Base-by-base conservation (phyloP, 2,113 vertebrate species). In the Laterallus jamaicensis region DNA sequence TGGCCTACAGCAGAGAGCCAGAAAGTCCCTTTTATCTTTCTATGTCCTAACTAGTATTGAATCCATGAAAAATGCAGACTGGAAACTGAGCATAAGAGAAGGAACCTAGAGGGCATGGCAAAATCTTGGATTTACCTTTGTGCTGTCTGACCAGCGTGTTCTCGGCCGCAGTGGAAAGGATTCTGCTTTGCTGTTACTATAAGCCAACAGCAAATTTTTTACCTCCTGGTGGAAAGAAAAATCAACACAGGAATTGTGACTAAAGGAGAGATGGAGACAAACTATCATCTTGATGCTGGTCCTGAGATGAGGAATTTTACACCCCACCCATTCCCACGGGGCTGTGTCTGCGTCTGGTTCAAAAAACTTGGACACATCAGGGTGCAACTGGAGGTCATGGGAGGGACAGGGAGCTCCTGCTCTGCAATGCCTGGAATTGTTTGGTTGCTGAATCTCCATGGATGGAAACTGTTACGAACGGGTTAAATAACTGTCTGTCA, bases 11-110 rank as follows among this genome's bases (percentile, higher is more conserved):
- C 44, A 73, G 7, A 60, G 54, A 69, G 39, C 31, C 79, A 88
- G 50, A 86, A 68, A 62, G 40, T 14, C 31, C 14, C 19, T 76
- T 82, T 76, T 73, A 62, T n/a, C 37, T 92, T 50, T 62, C 3
- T 17, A 9, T 62, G 28, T 44, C 39, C 39, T 44, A 50, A 25
- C 18, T 29, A 12, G 15, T 40, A 40, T 19, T 25, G 29, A 69
- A 60, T 14, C 44, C 78, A 54, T 78, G 63, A 79, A 20, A 95
- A 68, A 7, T 52, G 54, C 52, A 68, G 40, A 71, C 32, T 44
- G 73, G 90, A 94, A 95, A 95, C 58, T 56, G 50, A 95, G 39
- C 20, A 9, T 56, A 82, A 68, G 60, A 74, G 54, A 56, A 52
- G 26, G 54, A 92, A 76, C 35, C n/a, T 3, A 11, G 4, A 82